phyloP scores from a whole-genome alignment of 2,888 invertebrate species.

The Drosophila nr. perissopoda region DNA sequence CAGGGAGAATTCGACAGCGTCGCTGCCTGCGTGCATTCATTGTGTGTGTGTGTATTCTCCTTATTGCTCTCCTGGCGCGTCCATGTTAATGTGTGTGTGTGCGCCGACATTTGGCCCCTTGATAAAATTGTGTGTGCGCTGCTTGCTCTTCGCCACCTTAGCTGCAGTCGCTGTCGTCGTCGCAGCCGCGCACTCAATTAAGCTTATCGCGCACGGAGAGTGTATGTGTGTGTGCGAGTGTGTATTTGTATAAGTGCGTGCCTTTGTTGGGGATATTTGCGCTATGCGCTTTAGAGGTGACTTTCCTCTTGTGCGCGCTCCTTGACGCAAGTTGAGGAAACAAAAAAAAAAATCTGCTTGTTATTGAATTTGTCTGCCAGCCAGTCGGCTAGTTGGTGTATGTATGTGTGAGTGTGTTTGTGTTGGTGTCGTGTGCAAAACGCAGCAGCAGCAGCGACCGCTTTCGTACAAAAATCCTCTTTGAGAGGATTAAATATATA shows the following conservation, averaged over 20 bases:
- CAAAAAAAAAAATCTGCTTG: constrained; percentile 50
- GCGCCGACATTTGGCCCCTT: constrained; percentile 67
- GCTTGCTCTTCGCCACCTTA: constrained; percentile 42
- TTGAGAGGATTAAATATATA: constrained; percentile 80
- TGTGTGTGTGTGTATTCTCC: constrained; percentile 56
- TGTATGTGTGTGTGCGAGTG: constrained; percentile 27
- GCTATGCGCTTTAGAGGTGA: constrained; percentile 76
- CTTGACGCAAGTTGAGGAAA: constrained; percentile 45
- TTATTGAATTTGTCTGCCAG: constrained; percentile 47
- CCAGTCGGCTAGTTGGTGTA: constrained; percentile 10
- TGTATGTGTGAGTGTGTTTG: constrained; percentile 15
- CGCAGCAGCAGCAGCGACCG: constrained; percentile 54
- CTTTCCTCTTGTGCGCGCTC: constrained; percentile 71
- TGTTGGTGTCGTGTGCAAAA: constrained; percentile 77
- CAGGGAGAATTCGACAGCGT: constrained; percentile 49
- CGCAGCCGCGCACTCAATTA: constrained; percentile 70
- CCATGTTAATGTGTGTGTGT: constrained; percentile 22
- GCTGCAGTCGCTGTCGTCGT: constrained; percentile 43
- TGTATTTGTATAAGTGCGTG: constrained; percentile 25
- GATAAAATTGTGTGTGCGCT: constrained; percentile 62
- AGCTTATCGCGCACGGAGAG: constrained; percentile 74
- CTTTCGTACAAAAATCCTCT: constrained; percentile 75
- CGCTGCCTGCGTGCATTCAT: constrained; percentile 55
- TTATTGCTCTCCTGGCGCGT: constrained; percentile 74
- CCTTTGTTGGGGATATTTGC: constrained; percentile 69